Evolutionary conservation across 2,113 vertebrate genomes (phyloP).

Genomic region (Pithys albifrons): DNA sequence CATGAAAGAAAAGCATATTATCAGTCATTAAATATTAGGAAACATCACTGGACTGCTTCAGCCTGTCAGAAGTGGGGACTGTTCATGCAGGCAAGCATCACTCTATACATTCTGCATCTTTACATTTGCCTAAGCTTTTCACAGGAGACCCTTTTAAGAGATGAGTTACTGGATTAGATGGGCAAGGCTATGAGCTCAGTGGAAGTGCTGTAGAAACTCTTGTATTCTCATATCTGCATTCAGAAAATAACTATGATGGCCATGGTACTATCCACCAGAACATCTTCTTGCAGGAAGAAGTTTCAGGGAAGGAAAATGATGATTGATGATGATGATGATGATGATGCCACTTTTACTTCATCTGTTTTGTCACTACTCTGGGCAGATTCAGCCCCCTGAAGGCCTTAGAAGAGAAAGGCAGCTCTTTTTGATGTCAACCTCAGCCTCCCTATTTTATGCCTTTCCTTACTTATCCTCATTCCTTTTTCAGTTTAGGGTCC

Average conservation of each 20-base stretch:
- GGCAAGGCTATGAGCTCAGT: background rate
- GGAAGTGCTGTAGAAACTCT: background rate
- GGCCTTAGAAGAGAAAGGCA: background rate
- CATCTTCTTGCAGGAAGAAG: background rate
- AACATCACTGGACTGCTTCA: background rate
- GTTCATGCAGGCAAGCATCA: background rate
- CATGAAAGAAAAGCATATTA: background rate
- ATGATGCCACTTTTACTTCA: background rate
- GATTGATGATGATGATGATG: background rate
- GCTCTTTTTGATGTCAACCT: background rate
- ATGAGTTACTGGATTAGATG: background rate
- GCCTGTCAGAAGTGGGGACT: background rate
- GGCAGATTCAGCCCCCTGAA: background rate
- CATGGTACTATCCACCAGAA: background rate
- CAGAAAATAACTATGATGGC: background rate
- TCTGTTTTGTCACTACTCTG: background rate
- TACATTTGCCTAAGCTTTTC: background rate
- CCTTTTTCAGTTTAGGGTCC: background rate
- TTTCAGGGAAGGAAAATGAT: background rate
- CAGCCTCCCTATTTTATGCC: background rate
- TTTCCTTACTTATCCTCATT: background rate
- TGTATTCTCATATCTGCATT: background rate
- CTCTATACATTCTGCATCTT: background rate
- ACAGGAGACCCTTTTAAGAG: background rate
- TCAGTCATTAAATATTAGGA: background rate